Evolutionary conservation across 2,113 vertebrate genomes (phyloP), one percentile per base, ranked within the genome.

Genomic region (Sinosuthora webbiana): DNA sequence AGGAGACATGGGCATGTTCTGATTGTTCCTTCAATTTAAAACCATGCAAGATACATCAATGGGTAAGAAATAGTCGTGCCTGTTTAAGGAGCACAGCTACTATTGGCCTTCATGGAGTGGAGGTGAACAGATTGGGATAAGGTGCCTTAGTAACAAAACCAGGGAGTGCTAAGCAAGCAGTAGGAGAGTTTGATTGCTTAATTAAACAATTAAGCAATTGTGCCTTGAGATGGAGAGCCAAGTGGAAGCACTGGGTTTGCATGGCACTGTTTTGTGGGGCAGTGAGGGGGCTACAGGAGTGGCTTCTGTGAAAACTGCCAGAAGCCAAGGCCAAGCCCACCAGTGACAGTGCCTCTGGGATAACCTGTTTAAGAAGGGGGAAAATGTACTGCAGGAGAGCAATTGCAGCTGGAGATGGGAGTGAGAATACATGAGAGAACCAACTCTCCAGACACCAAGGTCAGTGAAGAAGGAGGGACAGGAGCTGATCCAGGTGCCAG

Each of bases 401-500:
- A 62, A 19, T 19, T 83, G n/a, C 30, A 55, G 41, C 25, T 55
- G 63, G 47, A 35, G 41, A 27, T 22, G 27, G 30, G 30, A 49
- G 25, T 49, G 70, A 69, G 31, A 31, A 31, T 11, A 19, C 6
- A 1, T 27, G 63, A 35, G 47, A 27, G 30, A 62, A 62, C 31
- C 47, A 55, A 4, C 30, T 22, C 53, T 62, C 70, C 41, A 55
- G 55, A 47, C 35, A 49, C 21, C 25, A 11, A 20, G 7, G 35
- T 69, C 63, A 11, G 17, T 33, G 47, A 23, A 71, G 57, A 21
- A 55, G 62, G 33, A 60, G 53, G 35, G 37, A 19, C 37, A 78
- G 50, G 42, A 71, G 35, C 13, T 50, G 27, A 7, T 57, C 6
- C 31, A 44, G 19, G 22, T 27, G 16, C 19, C 0, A 0, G 33